Base-by-base conservation (phyloP, 2,888 invertebrate species). In the Mythimna pallens region DNA sequence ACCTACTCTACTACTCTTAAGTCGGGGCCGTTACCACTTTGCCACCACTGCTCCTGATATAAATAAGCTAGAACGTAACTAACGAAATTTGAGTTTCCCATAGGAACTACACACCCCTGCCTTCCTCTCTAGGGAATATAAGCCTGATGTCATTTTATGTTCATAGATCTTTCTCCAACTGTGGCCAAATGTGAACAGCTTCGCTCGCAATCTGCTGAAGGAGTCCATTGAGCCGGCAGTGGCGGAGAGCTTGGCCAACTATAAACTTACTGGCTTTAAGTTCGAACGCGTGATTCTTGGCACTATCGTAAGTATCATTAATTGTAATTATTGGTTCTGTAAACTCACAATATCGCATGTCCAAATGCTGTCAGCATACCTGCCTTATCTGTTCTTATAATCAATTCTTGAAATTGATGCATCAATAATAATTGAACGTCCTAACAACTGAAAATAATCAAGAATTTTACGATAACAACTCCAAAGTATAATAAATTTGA, bases 181-280 rank as follows among this genome's bases (percentile, higher is more conserved):
- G 64, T 99, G 99, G 99, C 99, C 99, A 5, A 99, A 98, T 93
- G 98, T 99, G 75, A 99, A 99, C 90, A 98, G 98, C 82, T 99
- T 98, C 93, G 98, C 98, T 0, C 97, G 98, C 85, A 97, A 97
- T 81, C 95, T 99, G 67, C 97, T 99, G 70, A 98, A 98, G 89
- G 98, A 98, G 70, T 97, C 97, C 17, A 98, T 99, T 81, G 99
- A 99, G 92, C 99, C 99, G 12, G 97, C 97, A 34, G 97, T 99
- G 64, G 97, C 98, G 20, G 97, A 98, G 87, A 98, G 98, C 82
- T 96, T 99, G 85, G 97, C 98, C 36, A 98, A 98, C 83, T 98
- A 97, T 92, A 99, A 99, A 93, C 97, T 99, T 85, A 98, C 97
- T 85, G 98, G 99, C 10, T 99, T 99, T 89, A 98, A 98, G 90